Evolutionary conservation across 2,797 vertebrate species (phyloP).

Genomic region (Esox lucius): DNA sequence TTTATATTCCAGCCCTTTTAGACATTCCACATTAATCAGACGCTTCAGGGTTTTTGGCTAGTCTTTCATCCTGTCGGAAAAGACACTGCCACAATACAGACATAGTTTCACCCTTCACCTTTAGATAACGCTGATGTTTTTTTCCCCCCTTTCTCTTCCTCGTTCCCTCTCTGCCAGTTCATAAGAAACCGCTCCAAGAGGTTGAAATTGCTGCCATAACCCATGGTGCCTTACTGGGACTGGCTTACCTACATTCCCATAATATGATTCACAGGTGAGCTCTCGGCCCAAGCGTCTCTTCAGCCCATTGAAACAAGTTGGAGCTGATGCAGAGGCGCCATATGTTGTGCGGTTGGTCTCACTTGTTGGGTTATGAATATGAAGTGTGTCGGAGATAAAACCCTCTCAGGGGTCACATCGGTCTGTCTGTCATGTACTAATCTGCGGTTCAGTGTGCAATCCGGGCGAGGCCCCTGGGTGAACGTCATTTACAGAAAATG

Average conservation of each 20-base stretch:
- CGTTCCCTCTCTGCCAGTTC: slow-evolving; percentile 73
- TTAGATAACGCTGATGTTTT: not conserved
- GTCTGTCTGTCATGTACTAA: not conserved
- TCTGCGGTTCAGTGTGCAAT: slow-evolving; percentile 10
- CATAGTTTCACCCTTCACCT: not conserved
- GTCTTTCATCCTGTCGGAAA: not conserved
- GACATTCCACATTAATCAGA: slow-evolving; percentile 19
- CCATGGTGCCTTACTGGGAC: slow-evolving; percentile 97
- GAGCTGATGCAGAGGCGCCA: not conserved
- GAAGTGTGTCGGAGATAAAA: not conserved
- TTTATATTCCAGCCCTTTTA: not conserved
- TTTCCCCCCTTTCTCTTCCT: not conserved
- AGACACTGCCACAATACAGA: not conserved
- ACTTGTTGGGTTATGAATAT: not conserved
- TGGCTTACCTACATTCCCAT: slow-evolving; percentile 97
- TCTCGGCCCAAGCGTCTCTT: not conserved
- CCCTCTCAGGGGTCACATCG: not conserved
- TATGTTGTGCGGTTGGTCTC: not conserved
- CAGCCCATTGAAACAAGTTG: slow-evolving; percentile 3
- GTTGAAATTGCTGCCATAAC: slow-evolving; percentile 99
- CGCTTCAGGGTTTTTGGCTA: slow-evolving; percentile 5
- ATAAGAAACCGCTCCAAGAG: slow-evolving; percentile 98
- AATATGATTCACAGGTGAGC: slow-evolving; percentile 95
- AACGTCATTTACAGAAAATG: not conserved
- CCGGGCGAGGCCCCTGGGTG: not conserved